Conservation (phyloP, 2,797 vertebrate genomes). For the Lutjanus argentimaculatus region DNA sequence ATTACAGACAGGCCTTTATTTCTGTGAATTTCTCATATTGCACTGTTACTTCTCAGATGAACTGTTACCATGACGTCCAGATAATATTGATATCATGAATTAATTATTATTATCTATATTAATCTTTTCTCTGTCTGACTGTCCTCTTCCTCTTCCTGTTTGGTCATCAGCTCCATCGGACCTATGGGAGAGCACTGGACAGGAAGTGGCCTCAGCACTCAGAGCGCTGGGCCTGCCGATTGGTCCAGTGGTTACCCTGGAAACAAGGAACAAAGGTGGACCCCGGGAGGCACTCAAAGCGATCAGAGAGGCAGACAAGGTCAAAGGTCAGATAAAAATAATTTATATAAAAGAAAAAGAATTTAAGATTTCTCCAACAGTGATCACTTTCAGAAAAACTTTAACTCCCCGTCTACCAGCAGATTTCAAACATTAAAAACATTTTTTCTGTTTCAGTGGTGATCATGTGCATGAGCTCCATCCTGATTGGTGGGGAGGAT, state of each 20-base stretch:
- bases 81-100: no score
- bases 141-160: background rate
- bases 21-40: no score
- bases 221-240: conserved; percentile 86
- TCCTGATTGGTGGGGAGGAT: conserved; percentile 90
- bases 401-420: background rate
- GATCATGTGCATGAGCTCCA: conserved; percentile 94
- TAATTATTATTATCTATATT: background rate
- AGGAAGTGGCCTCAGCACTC: conserved; percentile 81
- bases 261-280: conserved; percentile 44
- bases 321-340: conserved; percentile 85
- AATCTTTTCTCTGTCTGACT: background rate
- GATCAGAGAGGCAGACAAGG: conserved; percentile 76
- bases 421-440: background rate
- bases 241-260: conserved; percentile 81
- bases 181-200: conserved; percentile 88
- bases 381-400: no score
- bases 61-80: no score
- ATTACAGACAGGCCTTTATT: no score
- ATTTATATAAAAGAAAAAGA: no score
- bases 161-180: conserved; percentile 79
- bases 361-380: no score
- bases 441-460: conserved; percentile 81
- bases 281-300: conserved; percentile 77
- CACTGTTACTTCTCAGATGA: no score